These are phyloP conservation scores for Pelodytes ibericus DNA, from an alignment of 2,797 vertebrate species.

Conservation along the genomic window DNA sequence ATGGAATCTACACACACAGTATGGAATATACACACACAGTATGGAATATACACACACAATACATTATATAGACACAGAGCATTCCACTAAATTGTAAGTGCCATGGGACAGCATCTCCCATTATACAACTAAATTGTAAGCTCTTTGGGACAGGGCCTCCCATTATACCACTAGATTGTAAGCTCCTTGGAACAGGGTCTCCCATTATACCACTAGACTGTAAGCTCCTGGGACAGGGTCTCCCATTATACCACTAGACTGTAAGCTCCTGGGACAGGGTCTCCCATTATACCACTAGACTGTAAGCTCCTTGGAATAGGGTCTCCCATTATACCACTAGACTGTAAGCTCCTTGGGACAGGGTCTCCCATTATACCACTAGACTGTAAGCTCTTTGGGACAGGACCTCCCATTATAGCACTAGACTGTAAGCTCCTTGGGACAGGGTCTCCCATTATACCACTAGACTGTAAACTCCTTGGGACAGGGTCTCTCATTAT, in stretches of 20 bases:
- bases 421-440: background rate
- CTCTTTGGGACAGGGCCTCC: too few relatives aligned
- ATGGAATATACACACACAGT: too few relatives aligned
- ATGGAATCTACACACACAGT: too few relatives aligned
- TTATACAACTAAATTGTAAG: too few relatives aligned
- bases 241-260: too few relatives aligned
- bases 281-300: background rate
- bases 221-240: background rate
- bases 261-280: too few relatives aligned
- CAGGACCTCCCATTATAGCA: background rate
- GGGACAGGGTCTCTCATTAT: too few relatives aligned
- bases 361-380: background rate
- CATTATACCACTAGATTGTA: background rate
- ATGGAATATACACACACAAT: too few relatives aligned
- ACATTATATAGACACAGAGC: too few relatives aligned
- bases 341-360: background rate
- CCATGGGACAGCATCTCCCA: too few relatives aligned
- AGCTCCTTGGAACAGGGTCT: background rate
- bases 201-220: background rate
- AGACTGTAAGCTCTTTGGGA: conserved; percentile 1
- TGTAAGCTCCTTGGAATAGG: conserved; percentile 10
- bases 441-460: background rate
- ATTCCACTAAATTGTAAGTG: background rate
- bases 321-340: background rate
- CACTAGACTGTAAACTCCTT: background rate